Evolutionary conservation across 2,888 invertebrate genomes (phyloP).

Genomic region (Nemotelus nigrinus): DNA sequence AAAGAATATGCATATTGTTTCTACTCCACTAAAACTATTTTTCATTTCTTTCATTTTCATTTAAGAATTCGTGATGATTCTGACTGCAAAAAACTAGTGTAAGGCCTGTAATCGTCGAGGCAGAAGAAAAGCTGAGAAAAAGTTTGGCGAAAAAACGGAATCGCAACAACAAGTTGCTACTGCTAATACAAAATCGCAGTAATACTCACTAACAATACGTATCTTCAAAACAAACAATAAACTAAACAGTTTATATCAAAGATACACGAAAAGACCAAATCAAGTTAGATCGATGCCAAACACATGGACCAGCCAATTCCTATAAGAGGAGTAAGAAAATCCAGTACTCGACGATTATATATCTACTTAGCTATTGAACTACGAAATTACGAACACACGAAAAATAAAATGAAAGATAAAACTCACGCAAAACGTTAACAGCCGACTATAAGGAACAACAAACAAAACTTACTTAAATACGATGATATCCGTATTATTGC

Average conservation of each 20-base stretch:
- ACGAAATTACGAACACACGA: conserved; percentile 13
- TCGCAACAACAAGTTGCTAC: neutral
- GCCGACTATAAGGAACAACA: conserved; percentile 25
- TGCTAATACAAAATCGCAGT: neutral
- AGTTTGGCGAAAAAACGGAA: neutral
- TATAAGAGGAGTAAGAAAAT: conserved; percentile 17
- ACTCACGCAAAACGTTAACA: conserved; percentile 23
- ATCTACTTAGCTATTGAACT: neutral
- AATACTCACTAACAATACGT: neutral
- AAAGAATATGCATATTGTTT: conserved; percentile 2
- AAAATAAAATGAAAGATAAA: neutral
- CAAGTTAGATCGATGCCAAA: conserved; percentile 20
- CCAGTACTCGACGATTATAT: conserved; percentile 37
- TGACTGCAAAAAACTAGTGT: conserved; percentile 83
- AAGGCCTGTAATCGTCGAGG: conserved; percentile 55
- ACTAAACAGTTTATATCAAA: neutral
- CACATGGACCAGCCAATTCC: conserved; percentile 30
- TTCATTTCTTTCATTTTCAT: neutral
- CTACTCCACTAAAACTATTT: too few relatives aligned
- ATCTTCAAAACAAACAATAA: neutral
- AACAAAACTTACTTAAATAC: neutral
- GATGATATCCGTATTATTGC: neutral
- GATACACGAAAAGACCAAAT: conserved; percentile 14
- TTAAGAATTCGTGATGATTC: conserved; percentile 84
- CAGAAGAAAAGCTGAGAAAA: conserved; percentile 51